These are phyloP conservation scores for Lobophora halterata DNA, from an alignment of 2,888 invertebrate species.

Conservation along the genomic window DNA sequence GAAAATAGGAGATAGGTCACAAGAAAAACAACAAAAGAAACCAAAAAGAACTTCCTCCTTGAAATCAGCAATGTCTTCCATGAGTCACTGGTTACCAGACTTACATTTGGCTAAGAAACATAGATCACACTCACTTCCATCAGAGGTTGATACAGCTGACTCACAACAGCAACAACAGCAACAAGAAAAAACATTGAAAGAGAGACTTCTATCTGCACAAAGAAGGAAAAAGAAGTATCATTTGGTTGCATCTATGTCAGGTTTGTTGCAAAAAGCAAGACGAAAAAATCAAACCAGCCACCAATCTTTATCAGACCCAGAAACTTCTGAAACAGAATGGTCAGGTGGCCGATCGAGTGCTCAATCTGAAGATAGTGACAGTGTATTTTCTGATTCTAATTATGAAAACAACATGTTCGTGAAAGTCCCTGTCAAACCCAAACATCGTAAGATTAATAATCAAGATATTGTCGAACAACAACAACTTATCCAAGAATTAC, in stretches of 20 bases:
- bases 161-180: conserved; percentile 69
- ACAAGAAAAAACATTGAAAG: conserved; percentile 72
- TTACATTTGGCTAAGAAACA: conserved; percentile 88
- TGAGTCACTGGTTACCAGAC: conserved; percentile 91
- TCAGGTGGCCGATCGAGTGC: conserved; percentile 83
- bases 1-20: conserved; percentile 41
- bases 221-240: conserved; percentile 89
- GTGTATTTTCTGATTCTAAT: conserved; percentile 85
- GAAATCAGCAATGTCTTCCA: conserved; percentile 90
- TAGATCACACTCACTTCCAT: conserved; percentile 90
- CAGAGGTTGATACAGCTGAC: conserved; percentile 82
- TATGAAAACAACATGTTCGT: conserved; percentile 83
- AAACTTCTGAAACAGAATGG: conserved; percentile 88
- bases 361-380: conserved; percentile 88
- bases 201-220: conserved; percentile 71
- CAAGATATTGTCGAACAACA: conserved; percentile 77
- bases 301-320: conserved; percentile 88
- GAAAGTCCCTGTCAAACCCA: conserved; percentile 78
- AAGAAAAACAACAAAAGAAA: conserved; percentile 83
- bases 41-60: conserved; percentile 86
- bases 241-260: conserved; percentile 91
- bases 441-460: conserved; percentile 69
- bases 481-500: conserved; percentile 71
- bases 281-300: conserved; percentile 81
- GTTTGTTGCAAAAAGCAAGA: conserved; percentile 91